Evolutionary conservation across 2,888 invertebrate genomes (phyloP).

Genomic region (Sesia bembeciformis): DNA sequence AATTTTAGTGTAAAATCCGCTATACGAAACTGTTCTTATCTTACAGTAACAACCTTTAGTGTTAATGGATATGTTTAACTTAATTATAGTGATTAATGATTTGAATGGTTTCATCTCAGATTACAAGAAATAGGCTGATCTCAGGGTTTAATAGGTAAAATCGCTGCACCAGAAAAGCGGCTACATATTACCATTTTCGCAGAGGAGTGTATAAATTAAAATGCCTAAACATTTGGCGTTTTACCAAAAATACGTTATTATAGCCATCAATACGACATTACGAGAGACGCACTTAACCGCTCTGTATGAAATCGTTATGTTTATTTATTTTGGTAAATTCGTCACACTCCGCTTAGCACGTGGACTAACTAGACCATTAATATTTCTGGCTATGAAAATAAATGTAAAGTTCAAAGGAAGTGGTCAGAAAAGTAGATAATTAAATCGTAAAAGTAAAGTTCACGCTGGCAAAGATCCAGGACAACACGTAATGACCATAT

Average conservation of each 20-base stretch:
- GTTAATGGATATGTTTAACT: no score
- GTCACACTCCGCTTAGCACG: neutral
- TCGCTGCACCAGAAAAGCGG: neutral
- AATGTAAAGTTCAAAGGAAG: neutral
- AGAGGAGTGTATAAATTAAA: constrained; percentile 18
- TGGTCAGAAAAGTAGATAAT: neutral
- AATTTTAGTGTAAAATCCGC: no score
- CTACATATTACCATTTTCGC: neutral
- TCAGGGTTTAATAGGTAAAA: no score
- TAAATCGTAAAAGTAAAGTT: neutral
- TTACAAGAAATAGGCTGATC: no score
- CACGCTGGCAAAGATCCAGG: neutral
- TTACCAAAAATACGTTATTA: constrained; percentile 18
- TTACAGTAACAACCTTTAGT: no score
- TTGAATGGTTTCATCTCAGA: no score
- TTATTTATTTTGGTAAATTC: constrained; percentile 7
- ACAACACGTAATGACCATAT: neutral
- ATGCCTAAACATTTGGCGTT: constrained; percentile 39
- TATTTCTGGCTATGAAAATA: neutral
- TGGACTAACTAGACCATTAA: neutral
- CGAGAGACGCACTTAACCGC: constrained; percentile 10
- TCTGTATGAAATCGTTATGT: constrained; percentile 7
- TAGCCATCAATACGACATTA: constrained; percentile 17
- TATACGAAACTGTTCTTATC: no score
- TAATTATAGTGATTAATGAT: no score